Percentiles rank a stretch among this genome's conserved stretches.
Conservation (phyloP, 2,888 invertebrate species). For the Tetanocera ferruginea region DNA sequence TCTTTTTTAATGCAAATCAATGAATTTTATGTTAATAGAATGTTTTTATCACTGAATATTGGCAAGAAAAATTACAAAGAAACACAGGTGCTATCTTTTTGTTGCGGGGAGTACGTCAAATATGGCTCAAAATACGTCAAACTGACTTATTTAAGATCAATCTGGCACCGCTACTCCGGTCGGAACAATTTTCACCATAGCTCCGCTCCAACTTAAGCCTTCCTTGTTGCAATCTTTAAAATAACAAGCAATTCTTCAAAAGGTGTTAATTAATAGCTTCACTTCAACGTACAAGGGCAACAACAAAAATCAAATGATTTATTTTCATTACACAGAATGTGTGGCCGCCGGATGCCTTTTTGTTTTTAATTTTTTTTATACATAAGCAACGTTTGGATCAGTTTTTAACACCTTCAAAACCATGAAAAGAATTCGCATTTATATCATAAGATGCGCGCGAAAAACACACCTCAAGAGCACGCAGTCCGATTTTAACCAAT, state of each 20-base stretch:
- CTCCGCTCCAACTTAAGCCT: neutral
- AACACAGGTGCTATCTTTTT: no score
- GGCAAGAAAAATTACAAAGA: no score
- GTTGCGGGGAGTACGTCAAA: no score
- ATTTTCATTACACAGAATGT: neutral
- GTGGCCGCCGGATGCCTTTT: neutral
- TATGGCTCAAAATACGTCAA: neutral
- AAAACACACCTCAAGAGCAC: neutral
- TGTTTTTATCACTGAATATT: no score
- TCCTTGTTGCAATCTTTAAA: neutral
- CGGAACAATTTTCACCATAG: no score
- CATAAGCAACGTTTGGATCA: neutral
- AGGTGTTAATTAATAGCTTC: constrained; percentile 47
- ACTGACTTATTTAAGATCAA: no score
- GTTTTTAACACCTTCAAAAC: neutral
- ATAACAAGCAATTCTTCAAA: constrained; percentile 36
- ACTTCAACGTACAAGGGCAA: constrained; percentile 7
- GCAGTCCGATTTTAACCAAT: no score
- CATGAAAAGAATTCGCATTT: neutral
- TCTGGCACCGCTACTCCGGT: no score
- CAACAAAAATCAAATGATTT: constrained; percentile 23
- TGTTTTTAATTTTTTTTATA: neutral
- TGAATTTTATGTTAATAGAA: no score
- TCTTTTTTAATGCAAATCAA: no score
- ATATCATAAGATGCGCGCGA: neutral